These are phyloP conservation scores for Nomada goodeniana DNA, from an alignment of 2,888 invertebrate species.

Conservation along the genomic window DNA sequence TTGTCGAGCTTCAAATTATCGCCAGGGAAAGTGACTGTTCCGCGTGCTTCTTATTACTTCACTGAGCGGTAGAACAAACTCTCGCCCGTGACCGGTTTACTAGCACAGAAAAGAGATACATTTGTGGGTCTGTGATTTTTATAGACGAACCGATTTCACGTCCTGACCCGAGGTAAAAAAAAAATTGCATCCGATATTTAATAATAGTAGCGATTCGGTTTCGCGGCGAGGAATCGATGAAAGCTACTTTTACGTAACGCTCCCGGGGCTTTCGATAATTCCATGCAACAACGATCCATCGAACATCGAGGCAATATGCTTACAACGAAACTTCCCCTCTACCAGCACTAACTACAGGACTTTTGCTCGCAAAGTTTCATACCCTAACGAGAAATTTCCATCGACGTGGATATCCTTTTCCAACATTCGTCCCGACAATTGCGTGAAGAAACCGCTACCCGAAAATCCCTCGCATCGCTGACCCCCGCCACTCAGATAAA, in stretches of 20 bases:
- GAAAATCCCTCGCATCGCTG: not conserved
- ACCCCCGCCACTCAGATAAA: not conserved
- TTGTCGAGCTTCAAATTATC: not conserved
- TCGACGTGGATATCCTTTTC: not conserved
- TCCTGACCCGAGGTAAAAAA: not conserved
- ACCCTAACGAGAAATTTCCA: not conserved
- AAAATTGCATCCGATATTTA: conserved; percentile 14
- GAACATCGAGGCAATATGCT: conserved; percentile 12
- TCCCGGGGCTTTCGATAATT: conserved; percentile 34
- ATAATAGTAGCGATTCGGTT: conserved; percentile 26
- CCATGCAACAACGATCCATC: conserved; percentile 12
- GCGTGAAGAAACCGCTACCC: not conserved
- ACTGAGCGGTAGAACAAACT: not conserved
- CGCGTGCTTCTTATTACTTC: not conserved
- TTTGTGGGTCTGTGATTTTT: not conserved
- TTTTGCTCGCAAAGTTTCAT: not conserved
- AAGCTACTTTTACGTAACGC: conserved; percentile 48
- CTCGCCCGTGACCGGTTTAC: not conserved
- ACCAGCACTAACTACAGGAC: not conserved
- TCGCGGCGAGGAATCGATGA: conserved; percentile 31
- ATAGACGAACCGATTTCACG: conserved; percentile 4
- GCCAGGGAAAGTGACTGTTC: not conserved
- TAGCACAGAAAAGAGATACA: not conserved
- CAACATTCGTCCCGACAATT: not conserved
- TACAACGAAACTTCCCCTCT: not conserved